Conservation (phyloP, 2,113 vertebrate genomes). For the Clinocottus analis region DNA sequence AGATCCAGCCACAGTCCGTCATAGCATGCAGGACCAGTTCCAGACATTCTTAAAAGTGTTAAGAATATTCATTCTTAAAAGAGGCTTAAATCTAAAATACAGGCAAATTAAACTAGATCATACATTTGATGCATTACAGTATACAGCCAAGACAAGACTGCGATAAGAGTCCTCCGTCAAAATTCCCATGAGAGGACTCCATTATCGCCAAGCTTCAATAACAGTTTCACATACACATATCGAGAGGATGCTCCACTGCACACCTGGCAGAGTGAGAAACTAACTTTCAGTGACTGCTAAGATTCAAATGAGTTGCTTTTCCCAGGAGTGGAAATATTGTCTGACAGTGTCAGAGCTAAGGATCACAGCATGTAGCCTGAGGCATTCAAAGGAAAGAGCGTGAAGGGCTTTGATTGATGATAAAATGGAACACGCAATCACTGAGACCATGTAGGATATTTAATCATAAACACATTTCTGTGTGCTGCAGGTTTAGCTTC, state of each 20-base stretch:
- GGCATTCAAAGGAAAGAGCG: conserved; percentile 33
- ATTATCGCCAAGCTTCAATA: conserved; percentile 32
- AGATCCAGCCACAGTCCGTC: no score
- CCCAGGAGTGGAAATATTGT: conserved; percentile 21
- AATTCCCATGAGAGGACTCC: not conserved
- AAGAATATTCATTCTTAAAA: not conserved
- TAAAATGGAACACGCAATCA: conserved; percentile 27
- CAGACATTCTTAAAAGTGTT: no score
- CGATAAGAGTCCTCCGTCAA: not conserved
- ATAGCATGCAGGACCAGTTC: no score
- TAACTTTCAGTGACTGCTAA: conserved; percentile 19
- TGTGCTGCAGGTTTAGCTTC: not conserved
- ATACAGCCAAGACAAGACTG: not conserved
- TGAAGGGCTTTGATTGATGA: conserved; percentile 15
- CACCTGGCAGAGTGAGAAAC: conserved; percentile 43
- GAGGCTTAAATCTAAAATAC: not conserved
- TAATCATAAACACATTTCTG: not conserved
- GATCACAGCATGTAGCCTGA: not conserved
- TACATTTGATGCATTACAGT: not conserved
- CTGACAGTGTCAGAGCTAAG: conserved; percentile 31
- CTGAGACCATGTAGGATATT: no score
- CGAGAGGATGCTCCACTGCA: conserved; percentile 10
- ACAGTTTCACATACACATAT: conserved; percentile 19
- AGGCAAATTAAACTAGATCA: not conserved
- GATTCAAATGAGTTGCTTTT: conserved; percentile 53